phyloP scores from a whole-genome alignment of 2,113 vertebrate genomes.

The Barnardius zonarius region DNA sequence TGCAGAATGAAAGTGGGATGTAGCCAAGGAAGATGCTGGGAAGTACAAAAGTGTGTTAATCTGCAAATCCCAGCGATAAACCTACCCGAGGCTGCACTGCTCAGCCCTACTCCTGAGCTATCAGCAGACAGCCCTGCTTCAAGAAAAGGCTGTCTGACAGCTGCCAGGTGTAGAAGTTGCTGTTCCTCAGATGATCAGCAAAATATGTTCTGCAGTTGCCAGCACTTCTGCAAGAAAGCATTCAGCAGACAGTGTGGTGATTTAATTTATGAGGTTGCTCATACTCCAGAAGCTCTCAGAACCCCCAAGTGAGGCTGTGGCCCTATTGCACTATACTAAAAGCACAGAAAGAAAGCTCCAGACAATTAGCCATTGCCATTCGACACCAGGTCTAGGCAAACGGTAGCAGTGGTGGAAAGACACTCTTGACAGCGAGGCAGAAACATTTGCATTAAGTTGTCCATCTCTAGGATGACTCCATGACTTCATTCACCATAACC shows the following conservation, averaged over 20 bases:
- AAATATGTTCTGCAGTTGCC: neutral
- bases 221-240: neutral
- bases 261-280: neutral
- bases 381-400: neutral
- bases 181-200: neutral
- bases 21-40: neutral
- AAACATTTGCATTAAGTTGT: neutral
- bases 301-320: neutral
- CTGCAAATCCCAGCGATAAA: conserved; percentile 38
- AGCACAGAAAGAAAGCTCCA: neutral
- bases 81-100: neutral
- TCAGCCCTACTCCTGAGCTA: neutral
- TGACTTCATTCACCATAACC: neutral
- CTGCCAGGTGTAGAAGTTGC: conserved; percentile 4
- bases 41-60: neutral
- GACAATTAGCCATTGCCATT: neutral
- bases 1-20: neutral
- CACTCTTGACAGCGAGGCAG: neutral
- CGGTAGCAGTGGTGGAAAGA: neutral
- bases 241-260: neutral
- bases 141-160: neutral
- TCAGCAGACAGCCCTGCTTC: neutral
- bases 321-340: neutral
- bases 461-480: neutral
- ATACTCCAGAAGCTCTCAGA: neutral